A percentile compares a stretch with the other conserved stretches of the same genome.
Evolutionary conservation across 2,888 invertebrate genomes (phyloP).

Genomic region (Drosophila robusta): DNA sequence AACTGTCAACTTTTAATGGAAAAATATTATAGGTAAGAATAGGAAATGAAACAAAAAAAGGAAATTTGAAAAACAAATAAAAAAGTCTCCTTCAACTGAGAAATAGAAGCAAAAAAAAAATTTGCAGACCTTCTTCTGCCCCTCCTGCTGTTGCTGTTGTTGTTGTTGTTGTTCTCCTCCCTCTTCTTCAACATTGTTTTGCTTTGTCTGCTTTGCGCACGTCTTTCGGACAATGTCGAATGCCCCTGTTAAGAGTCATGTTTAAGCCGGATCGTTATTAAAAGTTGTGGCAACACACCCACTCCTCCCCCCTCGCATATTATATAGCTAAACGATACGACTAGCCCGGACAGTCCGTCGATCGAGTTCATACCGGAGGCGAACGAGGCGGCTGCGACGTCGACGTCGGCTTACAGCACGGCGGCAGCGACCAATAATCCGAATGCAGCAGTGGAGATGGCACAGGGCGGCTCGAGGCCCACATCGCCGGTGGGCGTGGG

Average conservation of each 20-base stretch:
- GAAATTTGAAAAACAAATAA: neutral
- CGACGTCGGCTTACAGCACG: constrained; percentile 10
- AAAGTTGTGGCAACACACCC: constrained; percentile 23
- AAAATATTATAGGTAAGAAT: too few species aligned
- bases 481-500: constrained; percentile 82
- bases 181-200: neutral
- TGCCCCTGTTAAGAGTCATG: constrained; percentile 19
- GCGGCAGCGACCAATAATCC: constrained; percentile 33
- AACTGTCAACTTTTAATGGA: too few species aligned
- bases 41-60: too few species aligned
- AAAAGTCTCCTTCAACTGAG: too few species aligned
- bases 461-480: constrained; percentile 84
- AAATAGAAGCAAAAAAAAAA: too few species aligned
- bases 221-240: neutral
- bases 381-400: constrained; percentile 55
- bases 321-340: constrained; percentile 68
- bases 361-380: constrained; percentile 80
- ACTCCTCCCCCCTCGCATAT: constrained; percentile 6
- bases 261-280: constrained; percentile 27
- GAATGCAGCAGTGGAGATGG: constrained; percentile 27
- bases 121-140: neutral
- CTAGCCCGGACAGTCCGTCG: constrained; percentile 82
- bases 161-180: neutral
- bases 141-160: neutral
- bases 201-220: neutral